These are phyloP conservation scores for Neopelma chrysocephalum DNA, from an alignment of 2,797 vertebrate genomes.

Conservation along the genomic window DNA sequence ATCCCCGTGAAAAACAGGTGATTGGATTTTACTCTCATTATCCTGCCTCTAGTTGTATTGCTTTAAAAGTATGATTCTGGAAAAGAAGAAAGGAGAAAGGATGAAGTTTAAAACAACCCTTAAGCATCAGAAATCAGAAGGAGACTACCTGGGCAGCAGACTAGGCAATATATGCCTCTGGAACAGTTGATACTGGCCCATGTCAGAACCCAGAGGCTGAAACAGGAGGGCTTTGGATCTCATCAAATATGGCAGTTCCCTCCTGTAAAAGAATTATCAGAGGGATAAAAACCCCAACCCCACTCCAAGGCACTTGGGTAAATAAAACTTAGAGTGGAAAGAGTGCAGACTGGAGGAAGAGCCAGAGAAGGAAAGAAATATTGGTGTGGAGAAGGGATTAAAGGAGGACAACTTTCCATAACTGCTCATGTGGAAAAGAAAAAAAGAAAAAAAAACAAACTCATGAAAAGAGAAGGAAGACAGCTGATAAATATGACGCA, in stretches of 20 bases:
- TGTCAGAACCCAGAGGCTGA: neutral
- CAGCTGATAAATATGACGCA: neutral
- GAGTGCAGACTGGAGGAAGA: neutral
- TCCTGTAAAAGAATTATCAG: neutral
- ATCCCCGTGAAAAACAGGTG: conserved; percentile 24
- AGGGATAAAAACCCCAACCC: neutral
- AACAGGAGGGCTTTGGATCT: neutral
- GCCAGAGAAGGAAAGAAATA: neutral
- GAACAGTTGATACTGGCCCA: neutral
- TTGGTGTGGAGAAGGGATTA: neutral
- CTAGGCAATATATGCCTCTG: neutral
- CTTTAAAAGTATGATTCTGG: conserved; percentile 18
- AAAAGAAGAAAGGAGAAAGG: neutral
- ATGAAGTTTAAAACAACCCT: neutral
- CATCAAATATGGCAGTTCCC: neutral
- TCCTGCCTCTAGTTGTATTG: neutral
- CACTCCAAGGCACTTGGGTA: neutral
- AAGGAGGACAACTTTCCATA: neutral
- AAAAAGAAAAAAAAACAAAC: neutral
- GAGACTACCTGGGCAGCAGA: neutral
- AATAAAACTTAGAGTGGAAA: neutral
- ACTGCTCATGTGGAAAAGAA: neutral
- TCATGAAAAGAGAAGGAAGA: neutral
- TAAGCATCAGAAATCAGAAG: neutral
- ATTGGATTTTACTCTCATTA: conserved; percentile 57